A percentile compares a stretch with the other conserved stretches of the same genome.
phyloP scores from a whole-genome alignment of 2,797 vertebrate genomes.

The Acipenser ruthenus region DNA sequence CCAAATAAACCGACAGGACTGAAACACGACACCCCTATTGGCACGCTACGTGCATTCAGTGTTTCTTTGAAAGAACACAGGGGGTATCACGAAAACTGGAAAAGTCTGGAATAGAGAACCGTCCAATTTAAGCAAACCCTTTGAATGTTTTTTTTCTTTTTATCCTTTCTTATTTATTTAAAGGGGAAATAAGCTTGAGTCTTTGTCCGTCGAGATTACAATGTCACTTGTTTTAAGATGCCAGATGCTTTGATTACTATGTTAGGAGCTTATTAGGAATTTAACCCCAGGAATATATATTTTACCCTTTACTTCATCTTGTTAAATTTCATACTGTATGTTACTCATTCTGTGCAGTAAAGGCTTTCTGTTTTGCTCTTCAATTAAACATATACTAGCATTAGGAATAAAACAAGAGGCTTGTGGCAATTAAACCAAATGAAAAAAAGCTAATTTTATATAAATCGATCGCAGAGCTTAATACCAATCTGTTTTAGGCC shows the following conservation, averaged over 20 bases:
- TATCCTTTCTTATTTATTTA: constrained; percentile 48
- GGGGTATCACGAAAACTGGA: constrained; percentile 50
- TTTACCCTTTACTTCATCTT: constrained; percentile 35
- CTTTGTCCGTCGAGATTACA: constrained; percentile 71
- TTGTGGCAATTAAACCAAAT: constrained; percentile 47
- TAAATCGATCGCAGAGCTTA: no score
- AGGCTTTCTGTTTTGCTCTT: constrained; percentile 51
- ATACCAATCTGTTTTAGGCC: no score
- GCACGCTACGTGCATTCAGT: constrained; percentile 44
- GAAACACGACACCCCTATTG: constrained; percentile 63
- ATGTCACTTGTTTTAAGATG: constrained; percentile 74
- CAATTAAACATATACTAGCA: constrained; percentile 41
- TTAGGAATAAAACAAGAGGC: constrained; percentile 30
- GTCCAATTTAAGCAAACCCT: constrained; percentile 65
- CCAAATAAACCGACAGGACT: constrained; percentile 64
- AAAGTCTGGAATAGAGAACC: constrained; percentile 59
- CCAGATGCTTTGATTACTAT: constrained; percentile 67
- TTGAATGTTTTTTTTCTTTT: constrained; percentile 61
- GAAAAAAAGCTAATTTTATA: not conserved
- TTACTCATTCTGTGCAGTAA: constrained; percentile 50
- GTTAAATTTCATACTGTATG: constrained; percentile 45
- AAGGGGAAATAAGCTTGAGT: constrained; percentile 51
- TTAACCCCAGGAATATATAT: constrained; percentile 51
- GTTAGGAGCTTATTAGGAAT: constrained; percentile 62
- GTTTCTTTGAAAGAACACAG: constrained; percentile 47